Percentiles rank a stretch among this genome's conserved stretches.
Evolutionary conservation across 2,113 vertebrate species (phyloP).

Genomic region (Leuciscus idus): DNA sequence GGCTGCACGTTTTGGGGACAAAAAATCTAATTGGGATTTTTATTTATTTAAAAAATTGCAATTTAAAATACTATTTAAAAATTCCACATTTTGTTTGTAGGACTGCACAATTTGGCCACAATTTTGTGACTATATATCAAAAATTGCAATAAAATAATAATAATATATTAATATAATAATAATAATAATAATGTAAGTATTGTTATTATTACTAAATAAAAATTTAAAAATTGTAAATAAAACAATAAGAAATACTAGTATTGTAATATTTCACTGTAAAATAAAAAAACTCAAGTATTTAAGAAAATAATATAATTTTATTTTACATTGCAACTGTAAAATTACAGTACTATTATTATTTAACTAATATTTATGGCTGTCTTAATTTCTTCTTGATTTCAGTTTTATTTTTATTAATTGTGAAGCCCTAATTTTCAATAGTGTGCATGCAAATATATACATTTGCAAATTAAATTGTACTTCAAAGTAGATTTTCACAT

Average conservation of each 20-base stretch:
- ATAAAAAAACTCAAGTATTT: neutral
- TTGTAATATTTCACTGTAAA: neutral
- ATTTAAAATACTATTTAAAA: neutral
- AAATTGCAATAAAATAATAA: no score
- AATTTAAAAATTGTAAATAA: neutral
- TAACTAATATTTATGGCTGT: neutral
- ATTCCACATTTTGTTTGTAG: no score
- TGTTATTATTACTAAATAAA: neutral
- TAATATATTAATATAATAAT: neutral
- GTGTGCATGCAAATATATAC: no score
- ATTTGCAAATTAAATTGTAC: no score
- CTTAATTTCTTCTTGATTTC: neutral
- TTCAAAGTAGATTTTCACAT: no score
- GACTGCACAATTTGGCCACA: no score
- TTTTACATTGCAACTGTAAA: neutral
- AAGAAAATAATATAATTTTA: neutral
- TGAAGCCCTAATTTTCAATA: no score
- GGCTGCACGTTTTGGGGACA: neutral
- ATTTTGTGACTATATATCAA: no score
- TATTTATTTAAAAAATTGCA: neutral
- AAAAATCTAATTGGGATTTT: neutral
- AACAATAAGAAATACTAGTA: neutral
- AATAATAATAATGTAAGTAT: neutral
- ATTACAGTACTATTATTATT: neutral
- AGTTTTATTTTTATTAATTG: no score